These are phyloP conservation scores for Marisa cornuarietis DNA, from an alignment of 1,140 invertebrate genomes.

Conservation along the genomic window DNA sequence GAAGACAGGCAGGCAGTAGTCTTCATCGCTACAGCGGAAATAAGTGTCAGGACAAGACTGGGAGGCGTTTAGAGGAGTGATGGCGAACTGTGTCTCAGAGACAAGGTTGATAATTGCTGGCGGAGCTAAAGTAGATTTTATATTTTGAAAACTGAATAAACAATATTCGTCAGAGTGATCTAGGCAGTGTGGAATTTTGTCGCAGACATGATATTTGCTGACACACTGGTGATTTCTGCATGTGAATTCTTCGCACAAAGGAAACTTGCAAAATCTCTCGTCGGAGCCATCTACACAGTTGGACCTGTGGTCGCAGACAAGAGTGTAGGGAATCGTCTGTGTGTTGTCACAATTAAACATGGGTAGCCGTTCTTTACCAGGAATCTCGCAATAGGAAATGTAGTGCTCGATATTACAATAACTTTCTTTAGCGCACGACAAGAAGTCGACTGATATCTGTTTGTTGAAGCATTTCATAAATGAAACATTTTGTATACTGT, in stretches of 20 bases:
- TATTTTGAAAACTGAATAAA: no score
- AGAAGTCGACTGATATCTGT: no score
- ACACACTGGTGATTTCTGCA: slow-evolving; percentile 1
- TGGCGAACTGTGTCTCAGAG: not conserved
- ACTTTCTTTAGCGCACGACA: no score
- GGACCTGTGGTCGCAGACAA: not conserved
- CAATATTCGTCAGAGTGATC: not conserved
- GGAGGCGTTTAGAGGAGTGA: not conserved
- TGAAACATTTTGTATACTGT: no score
- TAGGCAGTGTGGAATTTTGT: not conserved
- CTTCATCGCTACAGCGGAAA: not conserved
- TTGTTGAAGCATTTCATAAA: no score
- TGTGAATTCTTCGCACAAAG: not conserved
- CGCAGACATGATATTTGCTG: not conserved
- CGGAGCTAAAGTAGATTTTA: not conserved
- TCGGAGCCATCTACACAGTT: not conserved
- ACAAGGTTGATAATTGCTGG: not conserved
- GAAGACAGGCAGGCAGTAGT: slow-evolving; percentile 3
- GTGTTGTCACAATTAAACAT: not conserved
- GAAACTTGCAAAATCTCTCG: not conserved
- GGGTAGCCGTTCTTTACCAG: not conserved
- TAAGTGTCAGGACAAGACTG: not conserved
- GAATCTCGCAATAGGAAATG: no score
- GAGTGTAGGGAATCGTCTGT: not conserved
- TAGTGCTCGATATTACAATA: no score